Evolutionary conservation across 2,797 vertebrate genomes (phyloP).

Genomic region (Trachops cirrhosus): DNA sequence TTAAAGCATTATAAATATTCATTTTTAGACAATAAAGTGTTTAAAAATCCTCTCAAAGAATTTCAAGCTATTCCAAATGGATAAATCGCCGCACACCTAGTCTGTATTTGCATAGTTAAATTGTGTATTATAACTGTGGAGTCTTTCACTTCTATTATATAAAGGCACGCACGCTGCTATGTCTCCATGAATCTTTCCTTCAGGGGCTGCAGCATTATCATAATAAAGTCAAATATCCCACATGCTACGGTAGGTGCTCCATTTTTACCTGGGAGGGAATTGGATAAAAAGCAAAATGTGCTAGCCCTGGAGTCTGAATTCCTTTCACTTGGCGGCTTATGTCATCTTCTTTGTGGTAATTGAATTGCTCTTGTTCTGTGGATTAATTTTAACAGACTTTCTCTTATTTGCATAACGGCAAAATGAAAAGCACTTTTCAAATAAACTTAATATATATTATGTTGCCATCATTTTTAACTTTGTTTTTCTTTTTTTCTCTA

Average conservation of each 20-base stretch:
- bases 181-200: constrained; percentile 58
- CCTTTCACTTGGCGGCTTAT: not conserved
- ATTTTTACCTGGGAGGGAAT: constrained; percentile 47
- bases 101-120: constrained; percentile 61
- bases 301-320: not conserved
- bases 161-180: not conserved
- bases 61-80: constrained; percentile 62
- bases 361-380: constrained; percentile 49
- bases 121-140: constrained; percentile 45
- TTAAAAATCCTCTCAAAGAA: constrained; percentile 68
- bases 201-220: constrained; percentile 3
- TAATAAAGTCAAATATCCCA: constrained; percentile 54
- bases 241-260: not conserved
- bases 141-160: not conserved
- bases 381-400: constrained; percentile 58
- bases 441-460: constrained; percentile 42
- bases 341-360: not conserved
- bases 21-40: constrained; percentile 70
- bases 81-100: constrained; percentile 47
- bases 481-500: not conserved
- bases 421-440: constrained; percentile 57
- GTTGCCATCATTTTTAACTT: not conserved
- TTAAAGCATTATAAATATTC: constrained; percentile 73
- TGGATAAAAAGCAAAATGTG: constrained; percentile 19
- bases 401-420: constrained; percentile 57